These are phyloP conservation scores for Hemichromis elongatus DNA, from an alignment of 2,113 vertebrate genomes.

Conservation along the genomic window DNA sequence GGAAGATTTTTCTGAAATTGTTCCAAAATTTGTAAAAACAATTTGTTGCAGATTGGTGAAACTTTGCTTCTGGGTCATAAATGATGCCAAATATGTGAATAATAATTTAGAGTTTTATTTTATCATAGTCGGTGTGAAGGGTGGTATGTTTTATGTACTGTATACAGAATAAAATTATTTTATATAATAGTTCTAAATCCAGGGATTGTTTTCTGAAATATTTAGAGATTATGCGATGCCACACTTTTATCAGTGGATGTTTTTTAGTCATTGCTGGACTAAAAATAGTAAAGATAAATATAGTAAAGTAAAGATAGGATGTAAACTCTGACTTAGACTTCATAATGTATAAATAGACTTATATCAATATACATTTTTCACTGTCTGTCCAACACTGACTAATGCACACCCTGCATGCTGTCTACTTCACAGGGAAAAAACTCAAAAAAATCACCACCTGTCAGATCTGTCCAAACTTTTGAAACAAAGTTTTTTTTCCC, in stretches of 20 bases:
- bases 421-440: background rate
- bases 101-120: background rate
- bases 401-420: background rate
- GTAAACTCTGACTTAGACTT: too few species aligned
- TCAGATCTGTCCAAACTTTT: background rate
- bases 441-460: background rate
- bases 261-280: background rate
- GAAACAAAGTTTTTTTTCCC: background rate
- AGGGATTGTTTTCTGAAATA: background rate
- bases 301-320: background rate
- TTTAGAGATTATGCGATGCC: background rate
- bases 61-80: background rate
- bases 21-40: background rate
- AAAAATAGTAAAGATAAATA: background rate
- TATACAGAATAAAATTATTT: background rate
- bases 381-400: background rate
- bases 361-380: background rate
- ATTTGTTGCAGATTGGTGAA: background rate
- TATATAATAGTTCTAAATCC: background rate
- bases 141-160: background rate
- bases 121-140: background rate
- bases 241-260: background rate
- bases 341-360: too few species aligned
- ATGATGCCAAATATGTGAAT: rapidly evolving
- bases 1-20: background rate